Percentiles rank a stretch among this genome's conserved stretches.
Conservation (phyloP, 2,113 vertebrate genomes). For the Plotosus lineatus region DNA sequence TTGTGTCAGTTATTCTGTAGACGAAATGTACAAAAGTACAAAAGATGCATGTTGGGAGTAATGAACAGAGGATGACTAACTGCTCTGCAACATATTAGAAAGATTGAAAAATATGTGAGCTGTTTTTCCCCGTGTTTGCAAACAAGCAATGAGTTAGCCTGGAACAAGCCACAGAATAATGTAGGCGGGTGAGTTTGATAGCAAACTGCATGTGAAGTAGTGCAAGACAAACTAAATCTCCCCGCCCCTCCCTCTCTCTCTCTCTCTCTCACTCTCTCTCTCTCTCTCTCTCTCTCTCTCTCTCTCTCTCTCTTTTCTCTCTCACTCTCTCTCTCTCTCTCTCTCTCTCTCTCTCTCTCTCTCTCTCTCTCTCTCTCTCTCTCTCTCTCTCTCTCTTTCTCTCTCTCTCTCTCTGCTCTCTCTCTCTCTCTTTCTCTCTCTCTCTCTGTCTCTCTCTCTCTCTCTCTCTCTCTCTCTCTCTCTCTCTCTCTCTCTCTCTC, state of each 20-base stretch:
- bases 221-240: neutral
- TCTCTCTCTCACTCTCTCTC: neutral
- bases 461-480: neutral
- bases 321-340: neutral
- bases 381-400: neutral
- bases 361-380: neutral
- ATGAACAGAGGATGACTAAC: neutral
- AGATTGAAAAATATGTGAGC: neutral
- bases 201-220: conserved; percentile 31
- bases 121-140: conserved; percentile 10
- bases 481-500: neutral
- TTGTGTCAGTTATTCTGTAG: neutral
- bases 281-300: neutral
- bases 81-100: neutral
- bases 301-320: neutral
- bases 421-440: neutral
- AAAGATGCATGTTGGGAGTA: neutral
- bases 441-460: neutral
- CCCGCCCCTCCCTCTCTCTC: neutral
- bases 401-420: too few species aligned
- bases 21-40: neutral
- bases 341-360: neutral
- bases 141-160: conserved; percentile 28
- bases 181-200: conserved; percentile 38
- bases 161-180: conserved; percentile 20